Conservation (phyloP, 2,888 invertebrate species). For the Drosophila fulvimacula region DNA sequence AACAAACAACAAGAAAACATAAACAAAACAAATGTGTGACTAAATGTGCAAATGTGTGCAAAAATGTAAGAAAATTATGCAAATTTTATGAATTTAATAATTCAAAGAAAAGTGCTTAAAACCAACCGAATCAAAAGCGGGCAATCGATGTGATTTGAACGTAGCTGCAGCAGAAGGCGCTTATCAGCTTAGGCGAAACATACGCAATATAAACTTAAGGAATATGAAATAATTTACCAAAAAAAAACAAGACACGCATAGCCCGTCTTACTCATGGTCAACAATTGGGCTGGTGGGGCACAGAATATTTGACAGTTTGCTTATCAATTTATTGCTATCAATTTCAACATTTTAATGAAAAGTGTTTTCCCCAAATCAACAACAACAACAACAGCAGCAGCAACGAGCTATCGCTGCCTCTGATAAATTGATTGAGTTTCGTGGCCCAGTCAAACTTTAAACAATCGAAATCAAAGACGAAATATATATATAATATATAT, state of each 20-base stretch:
- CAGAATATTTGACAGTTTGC: slow-evolving; percentile 62
- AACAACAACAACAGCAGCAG: slow-evolving; percentile 22
- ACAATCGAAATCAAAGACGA: slow-evolving; percentile 54
- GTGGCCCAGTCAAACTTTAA: slow-evolving; percentile 45
- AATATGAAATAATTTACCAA: slow-evolving; percentile 5
- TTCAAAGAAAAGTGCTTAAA: slow-evolving; percentile 19
- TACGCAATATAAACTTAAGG: not conserved
- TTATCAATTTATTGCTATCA: slow-evolving; percentile 79
- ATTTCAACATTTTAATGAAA: slow-evolving; percentile 71
- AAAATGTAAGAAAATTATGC: slow-evolving; percentile 64
- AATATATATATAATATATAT: not conserved
- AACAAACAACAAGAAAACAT: slow-evolving; percentile 43
- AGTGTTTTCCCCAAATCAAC: slow-evolving; percentile 64
- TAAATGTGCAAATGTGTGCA: slow-evolving; percentile 56
- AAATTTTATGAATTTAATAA: slow-evolving; percentile 1
- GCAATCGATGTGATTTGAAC: slow-evolving; percentile 59
- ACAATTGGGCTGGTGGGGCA: slow-evolving; percentile 20
- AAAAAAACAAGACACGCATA: not conserved
- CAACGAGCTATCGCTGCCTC: slow-evolving; percentile 55
- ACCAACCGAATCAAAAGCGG: slow-evolving; percentile 6
- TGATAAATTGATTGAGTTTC: slow-evolving; percentile 79
- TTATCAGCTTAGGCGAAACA: slow-evolving; percentile 31
- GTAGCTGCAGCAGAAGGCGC: not conserved
- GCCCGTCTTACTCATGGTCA: slow-evolving; percentile 30
- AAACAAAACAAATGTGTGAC: slow-evolving; percentile 63